phyloP scores from a whole-genome alignment of 1,140 invertebrate species.

The Liolophura sinensis region DNA sequence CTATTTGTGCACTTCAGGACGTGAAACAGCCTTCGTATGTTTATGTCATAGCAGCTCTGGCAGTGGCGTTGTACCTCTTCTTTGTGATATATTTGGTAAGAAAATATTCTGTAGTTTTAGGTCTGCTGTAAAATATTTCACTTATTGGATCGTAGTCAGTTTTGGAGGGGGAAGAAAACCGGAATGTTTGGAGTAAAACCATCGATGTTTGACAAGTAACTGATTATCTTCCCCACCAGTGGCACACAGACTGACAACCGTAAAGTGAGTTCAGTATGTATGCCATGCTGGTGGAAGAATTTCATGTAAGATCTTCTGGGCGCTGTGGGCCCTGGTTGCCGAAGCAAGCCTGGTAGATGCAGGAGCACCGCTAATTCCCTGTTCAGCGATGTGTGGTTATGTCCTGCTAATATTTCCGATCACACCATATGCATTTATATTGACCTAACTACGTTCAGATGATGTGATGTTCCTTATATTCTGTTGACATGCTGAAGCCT shows the following conservation, averaged over 20 bases:
- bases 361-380: too few species aligned
- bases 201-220: neutral
- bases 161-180: neutral
- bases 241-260: neutral
- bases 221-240: neutral
- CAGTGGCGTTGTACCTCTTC: slow-evolving; percentile 21
- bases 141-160: neutral
- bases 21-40: slow-evolving; percentile 29
- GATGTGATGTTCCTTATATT: neutral
- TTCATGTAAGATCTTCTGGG: too few species aligned
- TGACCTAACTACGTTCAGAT: too few species aligned
- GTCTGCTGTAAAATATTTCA: neutral
- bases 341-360: too few species aligned
- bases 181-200: neutral
- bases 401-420: too few species aligned
- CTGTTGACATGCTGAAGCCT: neutral
- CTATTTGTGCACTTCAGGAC: slow-evolving; percentile 21
- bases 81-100: slow-evolving; percentile 40
- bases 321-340: too few species aligned
- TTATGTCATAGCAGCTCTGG: slow-evolving; percentile 25
- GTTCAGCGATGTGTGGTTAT: too few species aligned
- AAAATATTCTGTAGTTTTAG: neutral
- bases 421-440: too few species aligned
- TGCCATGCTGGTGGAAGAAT: too few species aligned
- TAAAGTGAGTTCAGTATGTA: neutral